These are phyloP conservation scores for Ornithoptera alexandrae DNA, from an alignment of 2,888 invertebrate species.

Conservation along the genomic window DNA sequence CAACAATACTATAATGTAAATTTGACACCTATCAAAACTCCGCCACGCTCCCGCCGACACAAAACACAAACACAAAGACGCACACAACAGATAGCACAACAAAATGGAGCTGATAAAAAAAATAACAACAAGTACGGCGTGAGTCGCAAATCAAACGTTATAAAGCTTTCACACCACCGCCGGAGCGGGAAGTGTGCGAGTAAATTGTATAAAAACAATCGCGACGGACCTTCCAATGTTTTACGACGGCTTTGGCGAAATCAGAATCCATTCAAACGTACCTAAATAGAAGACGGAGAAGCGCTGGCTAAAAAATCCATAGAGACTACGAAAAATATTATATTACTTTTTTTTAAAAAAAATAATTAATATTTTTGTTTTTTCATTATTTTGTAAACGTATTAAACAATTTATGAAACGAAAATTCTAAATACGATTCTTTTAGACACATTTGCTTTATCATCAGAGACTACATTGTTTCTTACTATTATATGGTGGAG, in stretches of 20 bases:
- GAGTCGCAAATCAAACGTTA: slow-evolving; percentile 74
- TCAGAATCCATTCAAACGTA: slow-evolving; percentile 73
- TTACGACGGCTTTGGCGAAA: slow-evolving; percentile 75
- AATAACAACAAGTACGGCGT: slow-evolving; percentile 65
- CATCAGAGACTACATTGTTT: too few relatives aligned
- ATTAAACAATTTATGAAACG: too few relatives aligned
- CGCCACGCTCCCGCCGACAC: slow-evolving; percentile 61
- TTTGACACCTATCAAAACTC: slow-evolving; percentile 75
- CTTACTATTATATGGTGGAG: too few relatives aligned
- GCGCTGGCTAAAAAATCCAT: slow-evolving; percentile 41
- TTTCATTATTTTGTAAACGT: too few relatives aligned
- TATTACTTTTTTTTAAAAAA: neutral
- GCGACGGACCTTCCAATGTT: slow-evolving; percentile 63
- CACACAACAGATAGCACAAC: slow-evolving; percentile 61
- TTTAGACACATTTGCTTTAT: too few relatives aligned
- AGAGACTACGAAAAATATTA: slow-evolving; percentile 37
- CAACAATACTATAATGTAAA: slow-evolving; percentile 65
- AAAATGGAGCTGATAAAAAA: slow-evolving; percentile 55
- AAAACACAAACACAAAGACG: slow-evolving; percentile 9
- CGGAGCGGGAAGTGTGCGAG: slow-evolving; percentile 59
- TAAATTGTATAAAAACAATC: slow-evolving; percentile 78
- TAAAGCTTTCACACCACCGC: slow-evolving; percentile 53
- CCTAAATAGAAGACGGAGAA: slow-evolving; percentile 70
- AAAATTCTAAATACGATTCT: too few relatives aligned
- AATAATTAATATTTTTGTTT: too few relatives aligned